Evolutionary conservation across 2,113 vertebrate species (phyloP), one percentile per base, ranked within the genome.

Genomic region (Ochotona princeps): DNA sequence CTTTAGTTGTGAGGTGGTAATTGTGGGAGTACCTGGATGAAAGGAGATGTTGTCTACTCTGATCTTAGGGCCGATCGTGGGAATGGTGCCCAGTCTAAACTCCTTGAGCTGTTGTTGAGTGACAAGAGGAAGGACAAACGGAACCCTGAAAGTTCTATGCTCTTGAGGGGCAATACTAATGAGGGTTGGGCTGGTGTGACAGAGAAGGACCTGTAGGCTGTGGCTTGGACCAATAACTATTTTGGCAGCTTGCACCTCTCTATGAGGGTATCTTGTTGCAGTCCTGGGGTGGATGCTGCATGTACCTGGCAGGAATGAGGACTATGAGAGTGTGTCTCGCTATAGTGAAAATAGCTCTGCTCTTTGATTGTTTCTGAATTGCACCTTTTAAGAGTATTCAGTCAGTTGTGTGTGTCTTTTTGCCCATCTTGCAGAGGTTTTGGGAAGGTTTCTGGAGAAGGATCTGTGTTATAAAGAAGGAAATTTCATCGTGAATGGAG

Each of bases 111-210:
- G 23, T 92, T 80, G 73, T 89, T 92, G 65, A 88, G 7, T 66
- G 28, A 88, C 83, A 97, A 89, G 83, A 94, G 89, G 91, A 94
- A 96, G 80, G 38, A 72, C 38, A 75, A 57, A 35, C 70, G 67
- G 54, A 92, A 83, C 87, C 79, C n/a, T 93, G 75, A 89, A 90
- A 49, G 90, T 83, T 92, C 90, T 90, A 47, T 51, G 25, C 23
- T 91, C 7, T 11, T 30, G 10, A 94, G 47, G 94, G 90, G 63
- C 70, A 88, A 5, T 89, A 81, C 26, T 94, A n/a, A 76, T 90
- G 28, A 95, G 70, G 21, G 60, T n/a, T 15, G 89, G 49, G 32
- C 84, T 44, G 66, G 28, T 92, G 21, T 23, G 47, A 44, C 74
- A 17, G 49, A 73, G 67, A 91, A 90, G 67, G 85, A 87, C 80